Base-by-base conservation (phyloP, 2,113 vertebrate species). In the Spilogale gracilis region DNA sequence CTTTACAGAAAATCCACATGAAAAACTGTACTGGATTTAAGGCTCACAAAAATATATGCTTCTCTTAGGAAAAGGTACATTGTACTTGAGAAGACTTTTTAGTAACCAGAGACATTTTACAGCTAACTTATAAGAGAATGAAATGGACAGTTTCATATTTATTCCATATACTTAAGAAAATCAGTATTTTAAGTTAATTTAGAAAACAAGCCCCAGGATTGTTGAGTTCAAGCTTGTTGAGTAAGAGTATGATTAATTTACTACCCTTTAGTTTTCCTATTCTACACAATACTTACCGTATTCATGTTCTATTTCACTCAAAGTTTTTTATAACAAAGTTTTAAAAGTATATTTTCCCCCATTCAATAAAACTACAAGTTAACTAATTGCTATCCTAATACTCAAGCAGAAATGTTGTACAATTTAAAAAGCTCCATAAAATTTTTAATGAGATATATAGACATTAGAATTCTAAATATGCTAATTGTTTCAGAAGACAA, bases 31-130 rank as follows among this genome's bases (percentile, higher is more conserved):
- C 83, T 38, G 61, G 50, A 50, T 76, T 91, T 94, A 93, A 91
- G 45, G 38, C 25, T 95, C 30, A 90, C 91, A 65, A 95, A 96
- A 89, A 14, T 63, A 90, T 25, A 65, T 89, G 38, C n/a, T 96
- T 94, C 71, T 79, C 73, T 97, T 94, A 10, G 91, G 60, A 96
- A 95, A 81, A 83, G 63, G 14, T 89, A 69, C 48, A n/a, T 74
- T 85, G 43, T 38, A 76, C 63, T 94, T 82, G 48, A 96, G 56
- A 65, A 95, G 16, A 94, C 38, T 38, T 71, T 83, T 90, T 6
- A 61, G n/a, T 73, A 83, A 94, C 38, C 78, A 63, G 54, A 48
- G 43, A 93, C 11, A 95, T 87, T 96, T 3, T 92, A 23, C 25
- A 83, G n/a, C 48, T 67, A 94, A 80, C 9, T 89, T 83, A 87